Evolutionary conservation across 2,113 vertebrate species (phyloP).

Genomic region (Poecilia latipinna): DNA sequence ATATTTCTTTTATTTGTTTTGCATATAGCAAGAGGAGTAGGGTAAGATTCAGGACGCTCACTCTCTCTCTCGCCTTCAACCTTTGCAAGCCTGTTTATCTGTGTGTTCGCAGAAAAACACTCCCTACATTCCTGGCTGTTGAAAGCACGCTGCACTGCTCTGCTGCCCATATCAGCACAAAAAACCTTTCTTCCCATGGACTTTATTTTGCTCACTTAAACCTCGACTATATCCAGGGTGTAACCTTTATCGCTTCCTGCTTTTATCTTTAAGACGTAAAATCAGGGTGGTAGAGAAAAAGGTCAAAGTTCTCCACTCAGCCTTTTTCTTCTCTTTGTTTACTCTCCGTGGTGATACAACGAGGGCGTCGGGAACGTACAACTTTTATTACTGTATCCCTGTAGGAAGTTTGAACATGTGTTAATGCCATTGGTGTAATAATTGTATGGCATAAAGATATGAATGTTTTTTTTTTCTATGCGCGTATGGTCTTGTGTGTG

Average conservation of each 20-base stretch:
- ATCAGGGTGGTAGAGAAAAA: not conserved
- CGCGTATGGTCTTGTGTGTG: not conserved
- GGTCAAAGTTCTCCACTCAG: not conserved
- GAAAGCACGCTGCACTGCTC: not conserved
- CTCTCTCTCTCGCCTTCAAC: slow-evolving; percentile 1
- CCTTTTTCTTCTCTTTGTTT: slow-evolving; percentile 10
- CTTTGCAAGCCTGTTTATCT: slow-evolving; percentile 1
- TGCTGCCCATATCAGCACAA: not conserved
- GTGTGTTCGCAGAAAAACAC: slow-evolving; percentile 39
- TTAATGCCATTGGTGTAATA: not conserved
- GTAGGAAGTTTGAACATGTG: slow-evolving; percentile 19
- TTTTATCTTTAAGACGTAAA: not conserved
- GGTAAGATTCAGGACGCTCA: slow-evolving; percentile 28
- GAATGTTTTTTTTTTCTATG: not conserved
- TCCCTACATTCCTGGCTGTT: slow-evolving; percentile 27
- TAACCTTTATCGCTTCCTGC: not conserved
- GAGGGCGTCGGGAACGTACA: slow-evolving; percentile 15
- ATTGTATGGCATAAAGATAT: not conserved
- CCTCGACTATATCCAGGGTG: not conserved
- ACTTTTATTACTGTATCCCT: slow-evolving; percentile 16
- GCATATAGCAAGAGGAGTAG: not conserved
- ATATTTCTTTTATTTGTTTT: not conserved
- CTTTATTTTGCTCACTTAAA: slow-evolving; percentile 3
- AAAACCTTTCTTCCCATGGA: not conserved
- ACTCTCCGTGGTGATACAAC: slow-evolving; percentile 2